A percentile compares a stretch with the other conserved stretches of the same genome.
Evolutionary conservation across 1,140 invertebrate genomes (phyloP).

Genomic region (Hydropsyche tenuis): DNA sequence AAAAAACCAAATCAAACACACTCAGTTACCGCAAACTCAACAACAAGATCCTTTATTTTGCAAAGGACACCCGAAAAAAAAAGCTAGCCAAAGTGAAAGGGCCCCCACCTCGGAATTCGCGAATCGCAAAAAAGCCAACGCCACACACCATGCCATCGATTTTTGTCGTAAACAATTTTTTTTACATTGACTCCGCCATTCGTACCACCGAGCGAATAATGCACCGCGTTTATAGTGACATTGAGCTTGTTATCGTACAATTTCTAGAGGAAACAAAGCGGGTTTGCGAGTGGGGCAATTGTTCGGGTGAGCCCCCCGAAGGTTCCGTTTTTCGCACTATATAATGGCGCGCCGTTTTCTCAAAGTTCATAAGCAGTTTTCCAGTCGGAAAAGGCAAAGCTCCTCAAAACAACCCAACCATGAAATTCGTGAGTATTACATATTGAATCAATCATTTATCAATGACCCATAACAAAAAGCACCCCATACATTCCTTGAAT

Average conservation of each 20-base stretch:
- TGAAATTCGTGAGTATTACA: constrained; percentile 30
- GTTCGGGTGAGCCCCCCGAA: background rate
- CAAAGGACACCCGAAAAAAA: background rate
- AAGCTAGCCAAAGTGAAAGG: constrained; percentile 4
- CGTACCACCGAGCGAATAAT: background rate
- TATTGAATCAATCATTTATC: too few relatives aligned
- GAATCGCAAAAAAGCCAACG: background rate
- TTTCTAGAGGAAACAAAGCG: constrained; percentile 13
- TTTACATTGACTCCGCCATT: too few relatives aligned
- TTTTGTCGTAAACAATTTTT: constrained; percentile 25
- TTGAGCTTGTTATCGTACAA: constrained; percentile 21
- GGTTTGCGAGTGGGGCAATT: background rate
- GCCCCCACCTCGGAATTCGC: constrained; percentile 1
- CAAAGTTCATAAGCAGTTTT: constrained; percentile 29
- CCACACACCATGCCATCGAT: background rate
- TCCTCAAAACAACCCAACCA: background rate
- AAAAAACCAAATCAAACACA: too few relatives aligned
- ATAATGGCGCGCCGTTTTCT: background rate
- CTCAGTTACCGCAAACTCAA: too few relatives aligned
- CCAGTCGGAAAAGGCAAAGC: constrained; percentile 31
- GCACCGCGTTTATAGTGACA: background rate
- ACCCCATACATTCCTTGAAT: too few relatives aligned
- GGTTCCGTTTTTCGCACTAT: background rate
- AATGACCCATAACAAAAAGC: too few relatives aligned
- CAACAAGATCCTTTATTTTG: background rate